These are phyloP conservation scores for Kobus ellipsiprymnus DNA, from an alignment of 2,113 vertebrate species.

Conservation along the genomic window DNA sequence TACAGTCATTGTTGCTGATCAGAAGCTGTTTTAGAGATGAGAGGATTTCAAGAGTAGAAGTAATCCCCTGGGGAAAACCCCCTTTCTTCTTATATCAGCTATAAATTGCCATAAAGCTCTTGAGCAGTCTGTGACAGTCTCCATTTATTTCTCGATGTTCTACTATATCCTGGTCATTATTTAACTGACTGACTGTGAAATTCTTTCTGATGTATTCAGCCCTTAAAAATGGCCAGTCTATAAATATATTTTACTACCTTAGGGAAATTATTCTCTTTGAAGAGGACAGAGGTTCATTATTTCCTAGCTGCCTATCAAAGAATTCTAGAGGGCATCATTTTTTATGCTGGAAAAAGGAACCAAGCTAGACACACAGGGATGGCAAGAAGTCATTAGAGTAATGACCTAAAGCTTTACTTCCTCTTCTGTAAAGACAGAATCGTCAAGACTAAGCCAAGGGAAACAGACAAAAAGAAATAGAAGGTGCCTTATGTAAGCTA, in stretches of 20 bases:
- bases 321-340: conserved; percentile 32
- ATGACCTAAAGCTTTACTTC: conserved; percentile 18
- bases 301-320: conserved; percentile 26
- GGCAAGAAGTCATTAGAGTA: background rate
- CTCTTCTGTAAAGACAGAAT: conserved; percentile 7
- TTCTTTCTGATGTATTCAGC: conserved; percentile 60
- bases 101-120: conserved; percentile 47
- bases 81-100: conserved; percentile 16
- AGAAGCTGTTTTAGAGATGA: conserved; percentile 27
- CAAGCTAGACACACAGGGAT: background rate
- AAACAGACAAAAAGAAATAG: background rate
- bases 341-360: background rate
- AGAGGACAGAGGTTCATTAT: conserved; percentile 36
- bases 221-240: conserved; percentile 50
- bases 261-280: conserved; percentile 54
- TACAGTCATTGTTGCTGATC: conserved; percentile 1
- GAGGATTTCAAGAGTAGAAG: conserved; percentile 31
- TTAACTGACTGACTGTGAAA: conserved; percentile 67
- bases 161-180: conserved; percentile 39
- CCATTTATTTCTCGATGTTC: conserved; percentile 50
- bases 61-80: background rate
- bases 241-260: conserved; percentile 60
- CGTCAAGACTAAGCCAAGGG: background rate
- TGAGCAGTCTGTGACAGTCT: conserved; percentile 21
- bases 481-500: background rate